Evolutionary conservation across 2,888 invertebrate species (phyloP).

Genomic region (Lumbricus terrestris): DNA sequence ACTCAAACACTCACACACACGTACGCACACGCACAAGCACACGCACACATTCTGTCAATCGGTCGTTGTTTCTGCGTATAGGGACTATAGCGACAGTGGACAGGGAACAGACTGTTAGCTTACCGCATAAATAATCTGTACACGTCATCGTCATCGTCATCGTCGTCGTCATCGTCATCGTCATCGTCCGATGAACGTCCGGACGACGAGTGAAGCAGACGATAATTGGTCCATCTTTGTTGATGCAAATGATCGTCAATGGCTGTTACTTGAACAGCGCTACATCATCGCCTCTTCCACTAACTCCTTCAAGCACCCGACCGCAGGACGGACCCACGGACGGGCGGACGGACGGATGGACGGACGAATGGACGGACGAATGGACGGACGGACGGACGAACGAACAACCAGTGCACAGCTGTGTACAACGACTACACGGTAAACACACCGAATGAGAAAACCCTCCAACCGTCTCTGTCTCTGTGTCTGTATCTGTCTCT

Average conservation of each 20-base stretch:
- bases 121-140: background rate
- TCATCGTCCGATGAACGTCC: no score
- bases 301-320: background rate
- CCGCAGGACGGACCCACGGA: background rate
- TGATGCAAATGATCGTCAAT: background rate
- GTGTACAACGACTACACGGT: background rate
- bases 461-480: background rate
- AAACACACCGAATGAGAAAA: background rate
- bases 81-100: background rate
- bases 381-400: background rate
- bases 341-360: background rate
- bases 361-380: background rate
- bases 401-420: background rate
- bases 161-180: no score
- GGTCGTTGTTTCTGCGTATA: background rate
- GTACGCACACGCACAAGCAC: background rate
- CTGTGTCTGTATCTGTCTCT: no score
- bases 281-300: background rate
- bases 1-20: background rate
- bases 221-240: background rate
- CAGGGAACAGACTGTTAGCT: background rate
- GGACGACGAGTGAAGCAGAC: background rate
- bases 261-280: background rate
- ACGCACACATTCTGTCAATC: background rate
- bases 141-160: no score